These are phyloP conservation scores for Asobara japonica DNA, from an alignment of 1,140 invertebrate species.

Conservation along the genomic window DNA sequence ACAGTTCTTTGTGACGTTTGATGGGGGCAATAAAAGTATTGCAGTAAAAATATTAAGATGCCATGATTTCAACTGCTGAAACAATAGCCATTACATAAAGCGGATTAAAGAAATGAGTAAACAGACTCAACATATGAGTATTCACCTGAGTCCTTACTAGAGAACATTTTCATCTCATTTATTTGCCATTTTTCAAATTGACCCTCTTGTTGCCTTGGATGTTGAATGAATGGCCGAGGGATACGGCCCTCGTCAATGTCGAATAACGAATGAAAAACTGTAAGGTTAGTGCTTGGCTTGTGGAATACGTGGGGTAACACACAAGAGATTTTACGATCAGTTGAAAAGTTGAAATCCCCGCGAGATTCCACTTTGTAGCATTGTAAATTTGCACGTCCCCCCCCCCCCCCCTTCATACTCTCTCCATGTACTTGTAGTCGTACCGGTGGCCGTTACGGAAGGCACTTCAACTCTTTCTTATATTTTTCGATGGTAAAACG, in stretches of 20 bases:
- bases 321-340: constrained; percentile 17
- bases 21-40: too few relatives aligned
- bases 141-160: background rate
- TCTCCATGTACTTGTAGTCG: background rate
- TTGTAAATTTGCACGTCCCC: background rate
- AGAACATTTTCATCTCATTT: constrained; percentile 3
- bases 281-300: background rate
- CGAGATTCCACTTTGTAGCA: constrained; percentile 11
- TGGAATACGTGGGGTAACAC: background rate
- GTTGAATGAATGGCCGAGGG: background rate
- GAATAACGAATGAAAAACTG: background rate
- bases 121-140: background rate
- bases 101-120: background rate
- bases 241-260: constrained; percentile 5
- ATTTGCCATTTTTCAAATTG: background rate
- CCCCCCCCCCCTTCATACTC: background rate
- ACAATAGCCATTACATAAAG: too few relatives aligned
- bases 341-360: constrained; percentile 11
- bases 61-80: too few relatives aligned
- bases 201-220: background rate
- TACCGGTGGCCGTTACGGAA: background rate
- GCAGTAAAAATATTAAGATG: too few relatives aligned
- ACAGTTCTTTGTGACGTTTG: too few relatives aligned
- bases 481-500: constrained; percentile 7
- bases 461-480: constrained; percentile 12